Evolutionary conservation across 2,797 vertebrate genomes (phyloP), one percentile per base, ranked within the genome.

Genomic region (Paedocypris micromegethes): DNA sequence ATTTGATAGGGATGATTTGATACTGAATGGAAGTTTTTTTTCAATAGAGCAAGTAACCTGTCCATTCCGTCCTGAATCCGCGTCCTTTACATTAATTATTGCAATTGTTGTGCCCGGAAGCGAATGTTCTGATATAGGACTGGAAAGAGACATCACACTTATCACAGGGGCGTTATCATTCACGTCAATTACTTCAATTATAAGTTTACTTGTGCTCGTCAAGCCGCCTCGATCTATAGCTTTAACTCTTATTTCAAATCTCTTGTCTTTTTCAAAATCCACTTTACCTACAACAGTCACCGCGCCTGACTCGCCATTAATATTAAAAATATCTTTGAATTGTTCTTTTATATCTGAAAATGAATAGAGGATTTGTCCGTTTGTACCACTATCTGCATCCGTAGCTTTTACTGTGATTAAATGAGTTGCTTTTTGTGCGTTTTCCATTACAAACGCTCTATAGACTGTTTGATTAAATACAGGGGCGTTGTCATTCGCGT

Each of bases 41-140:
- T 77, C 50, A 60, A 87, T 74, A 4, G 64, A 75, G 48, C 85
- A 88, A 0, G 43, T 62, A 52, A 85, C 73, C 5, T 83, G 66
- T 2, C 84, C 83, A 70, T 88, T 87, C 46, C 68, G 75, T 5
- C 79, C 86, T 1, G 86, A 85, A 59, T 88, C 87, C n/a, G 63
- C 49, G 6, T 88, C 87, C 58, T 81, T 80, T 3, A 87, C 68
- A 50, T 86, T 81, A 42, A 88, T 68, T 50, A 88, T 71, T 1
- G 84, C 86, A 59, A 88, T 79, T 0, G 84, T 75, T 4, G 83
- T 85, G 1, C 80, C 73, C 3, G 75, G 73, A 3, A 72, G 57
- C 7, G 82, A 63, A 70, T 86, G 75, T 50, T 88, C 83, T 40
- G 68, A n/a, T 38, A 83, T 3, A 8, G 79, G 42, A 39, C 72